Base-by-base conservation (phyloP, 1,140 invertebrate genomes). In the Heliconius melpomene region DNA sequence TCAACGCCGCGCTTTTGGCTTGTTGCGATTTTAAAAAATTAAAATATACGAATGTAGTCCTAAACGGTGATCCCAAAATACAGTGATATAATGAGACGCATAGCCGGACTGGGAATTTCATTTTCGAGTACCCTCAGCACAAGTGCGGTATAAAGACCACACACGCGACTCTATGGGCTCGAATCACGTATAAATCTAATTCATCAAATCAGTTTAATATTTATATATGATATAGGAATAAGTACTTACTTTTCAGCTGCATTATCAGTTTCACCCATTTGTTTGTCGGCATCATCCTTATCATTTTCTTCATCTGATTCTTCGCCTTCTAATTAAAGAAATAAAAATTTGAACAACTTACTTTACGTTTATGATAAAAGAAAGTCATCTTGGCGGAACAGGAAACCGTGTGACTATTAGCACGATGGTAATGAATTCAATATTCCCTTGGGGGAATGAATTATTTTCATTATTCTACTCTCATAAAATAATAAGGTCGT, bases 251-350 rank as follows among this genome's bases (percentile, higher is more conserved):
- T 97, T 74, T 99, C 98, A 40, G 96, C 96, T 11, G 96, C 97
- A 81, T 97, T 96, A 86, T 97, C 98, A 8, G 97, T 97, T 79
- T 99, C 98, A n/a, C 98, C 98, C 98, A 99, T 99, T 95, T 99
- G 96, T 90, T 99, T 98, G 80, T 99, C 98, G 1, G 97, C 93
- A 83, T 99, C 97, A 18, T 97, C 96, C 72, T 97, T 96, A 2
- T 97, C 95, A 75, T 96, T 95, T n/a, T 96, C 95, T 80, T 97
- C 95, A 77, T 97, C 96, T 18, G 96, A 96, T 52, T 97, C 95
- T 16, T 95, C 93, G 23, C 93, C 93, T 75, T 95, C 93, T 90
- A 75, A 52, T 40, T 26, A 72, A 6, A 26, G 18, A 66, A 29
- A 6, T 13, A 26, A 29, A 13, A 29, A 66, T 66, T 20, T 54